Conservation (phyloP, 2,797 vertebrate species). For the Pseudopleuronectes americanus region DNA sequence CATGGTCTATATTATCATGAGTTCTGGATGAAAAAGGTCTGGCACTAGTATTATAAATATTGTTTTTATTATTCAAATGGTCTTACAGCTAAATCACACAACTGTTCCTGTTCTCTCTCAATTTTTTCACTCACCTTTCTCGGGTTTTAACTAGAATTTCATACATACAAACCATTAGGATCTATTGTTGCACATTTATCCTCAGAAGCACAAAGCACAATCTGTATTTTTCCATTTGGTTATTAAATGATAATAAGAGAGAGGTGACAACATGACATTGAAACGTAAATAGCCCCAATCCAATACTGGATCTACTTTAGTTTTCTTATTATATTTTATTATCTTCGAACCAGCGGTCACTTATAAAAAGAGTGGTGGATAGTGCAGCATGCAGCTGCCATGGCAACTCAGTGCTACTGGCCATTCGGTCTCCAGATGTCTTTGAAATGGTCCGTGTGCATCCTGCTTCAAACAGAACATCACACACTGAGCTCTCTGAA, state of each 20-base stretch:
- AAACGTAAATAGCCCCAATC: constrained; percentile 19
- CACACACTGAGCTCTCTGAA: constrained; percentile 67
- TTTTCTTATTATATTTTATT: constrained; percentile 36
- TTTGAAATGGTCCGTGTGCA: constrained; percentile 75
- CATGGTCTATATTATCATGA: too few species aligned
- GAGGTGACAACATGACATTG: constrained; percentile 1
- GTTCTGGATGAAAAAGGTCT: too few species aligned
- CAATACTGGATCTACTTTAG: constrained; percentile 25
- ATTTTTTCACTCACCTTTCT: too few species aligned
- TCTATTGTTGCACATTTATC: background rate
- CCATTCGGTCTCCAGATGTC: constrained; percentile 74
- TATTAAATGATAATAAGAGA: background rate
- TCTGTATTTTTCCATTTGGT: background rate
- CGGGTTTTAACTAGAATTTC: too few species aligned
- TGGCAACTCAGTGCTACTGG: constrained; percentile 70
- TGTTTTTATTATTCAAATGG: too few species aligned
- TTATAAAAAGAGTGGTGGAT: constrained; percentile 41
- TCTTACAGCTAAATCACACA: too few species aligned
- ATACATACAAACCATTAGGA: too few species aligned
- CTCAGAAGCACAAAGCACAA: background rate
- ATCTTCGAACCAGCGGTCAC: constrained; percentile 46
- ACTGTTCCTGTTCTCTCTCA: too few species aligned
- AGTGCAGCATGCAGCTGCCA: constrained; percentile 65
- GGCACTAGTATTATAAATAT: too few species aligned
- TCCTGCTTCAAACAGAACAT: constrained; percentile 76